Conservation (phyloP, 2,888 invertebrate genomes). For the Onthophagus sagittarius region DNA sequence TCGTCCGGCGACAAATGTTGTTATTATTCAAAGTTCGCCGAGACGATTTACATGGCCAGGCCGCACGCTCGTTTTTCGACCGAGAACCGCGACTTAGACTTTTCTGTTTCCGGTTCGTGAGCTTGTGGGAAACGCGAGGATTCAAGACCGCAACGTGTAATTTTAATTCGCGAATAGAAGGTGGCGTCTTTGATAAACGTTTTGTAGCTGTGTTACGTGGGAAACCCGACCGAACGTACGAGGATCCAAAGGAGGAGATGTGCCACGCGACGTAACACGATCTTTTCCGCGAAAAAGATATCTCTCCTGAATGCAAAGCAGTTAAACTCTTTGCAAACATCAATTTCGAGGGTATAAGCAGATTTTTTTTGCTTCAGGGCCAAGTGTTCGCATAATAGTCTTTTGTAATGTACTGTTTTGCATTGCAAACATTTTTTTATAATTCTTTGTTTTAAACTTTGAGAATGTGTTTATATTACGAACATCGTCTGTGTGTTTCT, state of each 20-base stretch:
- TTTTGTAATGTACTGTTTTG: neutral
- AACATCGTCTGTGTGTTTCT: neutral
- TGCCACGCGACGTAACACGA: neutral
- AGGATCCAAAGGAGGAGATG: neutral
- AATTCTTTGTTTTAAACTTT: neutral
- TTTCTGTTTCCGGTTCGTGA: neutral
- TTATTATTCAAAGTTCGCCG: neutral
- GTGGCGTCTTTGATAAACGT: neutral
- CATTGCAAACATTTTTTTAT: neutral
- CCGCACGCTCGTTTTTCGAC: neutral
- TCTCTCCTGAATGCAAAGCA: neutral
- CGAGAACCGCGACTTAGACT: neutral
- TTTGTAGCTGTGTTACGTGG: neutral
- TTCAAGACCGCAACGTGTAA: neutral
- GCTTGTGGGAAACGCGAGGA: neutral
- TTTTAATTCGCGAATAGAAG: neutral
- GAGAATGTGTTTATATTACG: neutral
- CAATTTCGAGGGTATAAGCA: neutral
- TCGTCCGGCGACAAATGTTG: neutral
- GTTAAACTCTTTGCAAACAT: neutral
- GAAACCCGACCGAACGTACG: neutral
- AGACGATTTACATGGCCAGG: neutral
- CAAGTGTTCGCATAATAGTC: neutral
- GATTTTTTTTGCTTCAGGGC: neutral
- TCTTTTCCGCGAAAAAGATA: neutral